These are phyloP conservation scores for Spea hammondii DNA, from an alignment of 2,797 vertebrate genomes.

Conservation along the genomic window DNA sequence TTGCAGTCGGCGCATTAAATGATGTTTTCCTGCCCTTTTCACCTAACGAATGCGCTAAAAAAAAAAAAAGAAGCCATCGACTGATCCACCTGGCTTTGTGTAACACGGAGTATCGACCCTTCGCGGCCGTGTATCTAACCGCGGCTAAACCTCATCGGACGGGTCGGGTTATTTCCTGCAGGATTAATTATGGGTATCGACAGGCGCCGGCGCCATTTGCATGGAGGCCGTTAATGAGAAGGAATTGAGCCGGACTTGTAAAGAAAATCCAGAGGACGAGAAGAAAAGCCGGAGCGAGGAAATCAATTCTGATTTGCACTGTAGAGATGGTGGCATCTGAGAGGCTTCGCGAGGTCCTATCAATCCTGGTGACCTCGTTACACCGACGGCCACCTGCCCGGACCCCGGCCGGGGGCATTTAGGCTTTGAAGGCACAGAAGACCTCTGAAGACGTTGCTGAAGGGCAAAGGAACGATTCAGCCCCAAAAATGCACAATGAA, in stretches of 20 bases:
- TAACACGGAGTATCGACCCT: slow-evolving; percentile 22
- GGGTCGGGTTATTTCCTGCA: slow-evolving; percentile 42
- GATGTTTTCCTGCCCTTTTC: slow-evolving; percentile 39
- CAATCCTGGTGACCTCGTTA: slow-evolving; percentile 22
- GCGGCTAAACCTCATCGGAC: slow-evolving; percentile 44
- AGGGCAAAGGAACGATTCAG: neutral
- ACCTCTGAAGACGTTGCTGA: neutral
- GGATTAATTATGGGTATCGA: slow-evolving; percentile 51
- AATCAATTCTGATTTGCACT: slow-evolving; percentile 53
- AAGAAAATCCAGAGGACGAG: slow-evolving; percentile 36
- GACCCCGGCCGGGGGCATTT: neutral
- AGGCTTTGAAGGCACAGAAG: slow-evolving; percentile 17
- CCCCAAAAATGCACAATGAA: neutral
- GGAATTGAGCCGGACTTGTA: slow-evolving; percentile 22
- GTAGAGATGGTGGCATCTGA: slow-evolving; percentile 45
- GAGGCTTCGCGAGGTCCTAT: slow-evolving; percentile 4
- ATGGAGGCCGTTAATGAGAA: slow-evolving; percentile 45
- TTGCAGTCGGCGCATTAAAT: slow-evolving; percentile 5
- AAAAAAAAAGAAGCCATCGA: slow-evolving; percentile 19
- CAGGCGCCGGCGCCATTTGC: slow-evolving; percentile 28
- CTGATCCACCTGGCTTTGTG: slow-evolving; percentile 25
- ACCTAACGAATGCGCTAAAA: slow-evolving; percentile 8
- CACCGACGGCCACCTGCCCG: slow-evolving; percentile 1
- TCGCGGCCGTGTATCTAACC: slow-evolving; percentile 26
- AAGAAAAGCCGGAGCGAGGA: neutral